Percentiles rank a stretch among this genome's conserved stretches.
Evolutionary conservation across 2,113 vertebrate genomes (phyloP).

Genomic region (Talpa occidentalis): DNA sequence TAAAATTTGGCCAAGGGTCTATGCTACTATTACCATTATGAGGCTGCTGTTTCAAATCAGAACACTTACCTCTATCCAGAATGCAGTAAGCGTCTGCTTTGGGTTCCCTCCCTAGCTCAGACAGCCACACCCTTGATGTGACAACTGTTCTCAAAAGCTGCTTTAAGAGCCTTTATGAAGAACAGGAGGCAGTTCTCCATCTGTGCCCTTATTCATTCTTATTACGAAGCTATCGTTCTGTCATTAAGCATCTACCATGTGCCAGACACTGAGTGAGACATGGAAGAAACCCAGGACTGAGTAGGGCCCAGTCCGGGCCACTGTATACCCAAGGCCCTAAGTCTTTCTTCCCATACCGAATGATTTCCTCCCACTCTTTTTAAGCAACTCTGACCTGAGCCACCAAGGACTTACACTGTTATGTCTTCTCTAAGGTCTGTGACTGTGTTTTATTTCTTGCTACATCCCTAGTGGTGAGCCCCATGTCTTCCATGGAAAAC

Average conservation of each 20-base stretch:
- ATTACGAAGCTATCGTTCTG: neutral
- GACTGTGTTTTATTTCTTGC: neutral
- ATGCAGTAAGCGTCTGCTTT: neutral
- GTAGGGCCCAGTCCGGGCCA: neutral
- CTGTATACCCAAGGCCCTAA: no score
- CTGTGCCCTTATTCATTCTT: neutral
- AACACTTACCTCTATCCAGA: neutral
- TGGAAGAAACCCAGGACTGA: neutral
- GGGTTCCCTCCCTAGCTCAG: neutral
- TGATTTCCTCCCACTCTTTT: neutral
- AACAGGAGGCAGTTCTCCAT: neutral
- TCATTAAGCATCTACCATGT: neutral
- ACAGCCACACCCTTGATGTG: neutral
- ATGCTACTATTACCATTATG: neutral
- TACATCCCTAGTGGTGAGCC: neutral
- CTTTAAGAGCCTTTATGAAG: neutral
- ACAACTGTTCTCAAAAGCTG: neutral
- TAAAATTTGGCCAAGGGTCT: slow-evolving; percentile 47
- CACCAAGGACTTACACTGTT: neutral
- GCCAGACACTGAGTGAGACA: neutral
- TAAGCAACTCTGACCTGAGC: neutral
- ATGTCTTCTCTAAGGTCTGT: neutral
- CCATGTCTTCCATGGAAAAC: neutral
- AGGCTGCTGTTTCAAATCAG: slow-evolving; percentile 3
- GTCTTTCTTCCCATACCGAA: neutral